A percentile compares a stretch with the other conserved stretches of the same genome.
Evolutionary conservation across 30 jellyfish, hydroid and myxozoan genomes (phyloP).

Genomic region (Turritopsis rubra): DNA sequence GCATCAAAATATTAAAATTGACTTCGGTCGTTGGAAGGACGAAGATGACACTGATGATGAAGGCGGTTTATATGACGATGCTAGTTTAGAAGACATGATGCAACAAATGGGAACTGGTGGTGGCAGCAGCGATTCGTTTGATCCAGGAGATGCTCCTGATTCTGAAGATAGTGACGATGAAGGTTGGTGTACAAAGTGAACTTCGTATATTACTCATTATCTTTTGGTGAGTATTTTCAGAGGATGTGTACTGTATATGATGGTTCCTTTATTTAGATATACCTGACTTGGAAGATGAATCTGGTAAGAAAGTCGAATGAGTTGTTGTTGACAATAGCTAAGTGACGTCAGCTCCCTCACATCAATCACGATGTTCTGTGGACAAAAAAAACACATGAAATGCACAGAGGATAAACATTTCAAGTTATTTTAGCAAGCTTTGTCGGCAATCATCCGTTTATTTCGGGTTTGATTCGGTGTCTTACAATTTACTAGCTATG

Average conservation of each 20-base stretch:
- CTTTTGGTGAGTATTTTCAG: too few relatives aligned
- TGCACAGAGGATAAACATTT: background rate
- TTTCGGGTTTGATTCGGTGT: background rate
- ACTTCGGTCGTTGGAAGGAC: constrained; percentile 86
- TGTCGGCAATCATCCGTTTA: background rate
- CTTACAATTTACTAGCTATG: background rate
- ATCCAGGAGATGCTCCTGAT: constrained; percentile 46
- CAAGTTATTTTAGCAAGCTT: background rate
- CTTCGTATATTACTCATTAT: too few relatives aligned
- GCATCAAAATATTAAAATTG: constrained; percentile 74
- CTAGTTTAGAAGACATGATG: constrained; percentile 82
- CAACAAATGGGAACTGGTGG: constrained; percentile 67
- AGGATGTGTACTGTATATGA: too few relatives aligned
- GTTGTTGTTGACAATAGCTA: too few relatives aligned
- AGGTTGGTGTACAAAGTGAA: constrained; percentile 27
- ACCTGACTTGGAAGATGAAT: constrained; percentile 31
- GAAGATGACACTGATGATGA: constrained; percentile 90
- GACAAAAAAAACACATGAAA: too few relatives aligned
- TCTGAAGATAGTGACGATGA: constrained; percentile 82
- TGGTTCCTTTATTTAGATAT: too few relatives aligned
- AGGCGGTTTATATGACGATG: constrained; percentile 35
- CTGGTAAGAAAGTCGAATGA: constrained; percentile 19
- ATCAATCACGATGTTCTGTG: background rate
- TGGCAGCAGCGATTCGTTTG: constrained; percentile 25
- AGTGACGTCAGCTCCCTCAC: background rate